These are phyloP conservation scores for Epinephelus awoara DNA, from an alignment of 2,797 vertebrate species.

Conservation along the genomic window DNA sequence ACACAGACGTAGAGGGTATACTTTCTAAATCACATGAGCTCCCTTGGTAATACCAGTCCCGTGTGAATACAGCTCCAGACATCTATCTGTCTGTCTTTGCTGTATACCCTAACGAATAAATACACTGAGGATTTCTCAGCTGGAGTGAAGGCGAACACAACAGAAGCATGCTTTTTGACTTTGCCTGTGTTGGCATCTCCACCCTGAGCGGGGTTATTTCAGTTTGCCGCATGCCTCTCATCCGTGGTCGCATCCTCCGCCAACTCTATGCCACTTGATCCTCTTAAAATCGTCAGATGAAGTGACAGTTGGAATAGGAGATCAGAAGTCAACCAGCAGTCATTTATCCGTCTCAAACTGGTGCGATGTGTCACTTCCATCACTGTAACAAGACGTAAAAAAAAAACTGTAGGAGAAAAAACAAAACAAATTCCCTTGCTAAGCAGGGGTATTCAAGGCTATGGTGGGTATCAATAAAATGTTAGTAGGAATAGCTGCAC, in stretches of 20 bases:
- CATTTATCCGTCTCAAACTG: constrained; percentile 56
- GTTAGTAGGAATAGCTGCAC: constrained; percentile 53
- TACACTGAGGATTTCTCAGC: constrained; percentile 25
- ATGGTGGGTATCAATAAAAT: constrained; percentile 52
- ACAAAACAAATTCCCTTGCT: constrained; percentile 5
- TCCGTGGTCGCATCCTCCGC: constrained; percentile 41
- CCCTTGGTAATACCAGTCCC: too few species aligned
- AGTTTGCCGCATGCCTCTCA: constrained; percentile 51
- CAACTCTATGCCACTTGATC: constrained; percentile 52
- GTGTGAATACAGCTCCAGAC: too few species aligned
- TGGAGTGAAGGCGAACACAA: constrained; percentile 29
- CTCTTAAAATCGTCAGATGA: constrained; percentile 59
- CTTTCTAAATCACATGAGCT: too few species aligned
- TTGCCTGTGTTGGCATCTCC: not conserved
- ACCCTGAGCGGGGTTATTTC: constrained; percentile 39
- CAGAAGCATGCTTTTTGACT: constrained; percentile 24
- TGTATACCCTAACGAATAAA: constrained; percentile 9
- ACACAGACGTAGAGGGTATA: too few species aligned
- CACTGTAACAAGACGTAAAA: constrained; percentile 35
- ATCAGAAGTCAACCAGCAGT: constrained; percentile 65
- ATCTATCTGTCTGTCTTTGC: not conserved
- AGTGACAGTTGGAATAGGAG: constrained; percentile 61
- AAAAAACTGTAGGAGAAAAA: not conserved
- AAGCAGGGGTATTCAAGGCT: constrained; percentile 39
- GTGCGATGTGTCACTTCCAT: constrained; percentile 45